Conservation (phyloP, 2,797 vertebrate genomes). For the Presbytis comata region DNA sequence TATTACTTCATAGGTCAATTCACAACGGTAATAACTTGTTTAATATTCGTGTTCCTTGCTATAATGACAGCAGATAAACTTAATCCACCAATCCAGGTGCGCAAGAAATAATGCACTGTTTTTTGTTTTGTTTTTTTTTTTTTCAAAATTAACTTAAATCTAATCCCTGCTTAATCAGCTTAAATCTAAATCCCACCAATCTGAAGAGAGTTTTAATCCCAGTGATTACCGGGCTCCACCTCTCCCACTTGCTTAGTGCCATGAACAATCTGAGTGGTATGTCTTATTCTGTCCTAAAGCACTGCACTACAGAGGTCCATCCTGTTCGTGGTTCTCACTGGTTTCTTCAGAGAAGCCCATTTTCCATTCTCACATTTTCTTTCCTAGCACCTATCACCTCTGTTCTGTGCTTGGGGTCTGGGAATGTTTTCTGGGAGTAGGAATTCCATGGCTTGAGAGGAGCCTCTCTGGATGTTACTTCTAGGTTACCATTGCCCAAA, state of each 20-base stretch:
- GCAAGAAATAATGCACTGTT: not conserved
- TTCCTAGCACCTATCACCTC: not conserved
- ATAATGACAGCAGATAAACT: not conserved
- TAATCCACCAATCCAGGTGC: not conserved
- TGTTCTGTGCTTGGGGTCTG: not conserved
- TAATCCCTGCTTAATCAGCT: not conserved
- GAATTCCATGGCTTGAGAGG: not conserved
- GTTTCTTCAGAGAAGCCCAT: not conserved
- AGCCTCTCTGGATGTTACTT: not conserved
- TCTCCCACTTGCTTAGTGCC: not conserved
- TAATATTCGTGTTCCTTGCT: not conserved
- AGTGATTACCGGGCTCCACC: not conserved
- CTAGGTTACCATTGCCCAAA: not conserved
- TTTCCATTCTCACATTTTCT: not conserved
- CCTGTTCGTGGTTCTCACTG: not conserved
- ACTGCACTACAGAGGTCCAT: not conserved
- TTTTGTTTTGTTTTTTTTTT: not conserved
- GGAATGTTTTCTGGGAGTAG: not conserved
- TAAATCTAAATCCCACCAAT: constrained; percentile 16
- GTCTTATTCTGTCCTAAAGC: not conserved
- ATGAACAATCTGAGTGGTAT: not conserved
- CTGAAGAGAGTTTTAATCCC: not conserved
- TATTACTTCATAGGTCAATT: not conserved
- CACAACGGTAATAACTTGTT: not conserved
- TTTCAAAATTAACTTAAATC: not conserved